Evolutionary conservation across 2,888 invertebrate species (phyloP), one percentile per base, ranked within the genome.

Genomic region (Catocala sponsa): DNA sequence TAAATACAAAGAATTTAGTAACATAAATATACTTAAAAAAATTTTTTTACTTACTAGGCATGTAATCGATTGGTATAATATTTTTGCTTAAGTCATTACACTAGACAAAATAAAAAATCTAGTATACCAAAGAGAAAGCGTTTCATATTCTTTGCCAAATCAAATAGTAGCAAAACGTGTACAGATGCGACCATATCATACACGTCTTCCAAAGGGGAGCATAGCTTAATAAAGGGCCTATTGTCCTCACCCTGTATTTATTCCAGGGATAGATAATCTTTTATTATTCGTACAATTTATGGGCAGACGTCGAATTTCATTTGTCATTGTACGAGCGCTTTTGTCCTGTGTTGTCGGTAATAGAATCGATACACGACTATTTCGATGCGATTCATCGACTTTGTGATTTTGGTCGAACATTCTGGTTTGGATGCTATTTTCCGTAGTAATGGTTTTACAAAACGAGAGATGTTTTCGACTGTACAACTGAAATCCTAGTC

Each of bases 221-320:
- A 79, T 81, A 83, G 83, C 81, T 85, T 90, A 90, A 91, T 92
- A 92, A 91, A 90, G 89, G 82, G 65, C 81, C 90, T 83, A 91
- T 93, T 92, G 92, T 92, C 78, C 84, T 90, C 86, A 88, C 92
- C 91, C 89, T 76, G 84, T 90, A 91, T 91, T 88, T 92, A 92
- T 92, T 91, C 86, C 90, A 82, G 80, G 86, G 83, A 89, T 83
- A 89, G 92, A 93, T 93, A 92, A 92, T 93, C 89, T 92, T 92
- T 92, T 92, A 90, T 90, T 90, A 91, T 91, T 84, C 88, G 79
- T 75, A 90, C 86, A 89, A 92, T 92, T 92, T 92, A 92, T 92
- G 89, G 89, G 78, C 61, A 81, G 74, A 83, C 83, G 86, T 87
- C 89, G 88, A 87, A 87, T 90, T 92, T 90, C 91, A 89, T 91